Base-by-base conservation (phyloP, 2,113 vertebrate genomes). In the Chrysemys picta region DNA sequence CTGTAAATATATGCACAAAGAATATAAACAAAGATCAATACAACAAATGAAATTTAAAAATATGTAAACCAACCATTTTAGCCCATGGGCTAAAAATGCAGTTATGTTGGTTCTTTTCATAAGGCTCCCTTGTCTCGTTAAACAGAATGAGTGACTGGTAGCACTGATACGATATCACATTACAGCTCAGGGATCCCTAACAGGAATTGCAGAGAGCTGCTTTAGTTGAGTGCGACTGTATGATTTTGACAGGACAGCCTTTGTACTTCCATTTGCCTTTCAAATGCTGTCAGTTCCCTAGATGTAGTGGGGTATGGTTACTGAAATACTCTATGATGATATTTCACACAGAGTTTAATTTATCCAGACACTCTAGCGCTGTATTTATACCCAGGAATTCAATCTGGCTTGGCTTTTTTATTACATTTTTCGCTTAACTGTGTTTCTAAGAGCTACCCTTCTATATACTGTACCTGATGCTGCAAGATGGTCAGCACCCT, bases 221-320 rank as follows among this genome's bases (percentile, higher is more conserved):
- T 85, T 82, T 2, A 3, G 47, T n/a, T 93, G 49, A 47, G 53
- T n/a, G 84, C 47, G 45, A 81, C 72, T 31, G 59, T 19, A 85
- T 79, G 69, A 35, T 72, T 91, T 89, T 85, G 95, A 69, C 93
- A 96, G 80, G 69, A 52, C 82, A 91, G 84, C 24, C 47, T 79
- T 84, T 0, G 2, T 21, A 29, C n/a, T 84, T 87, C 88, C 81
- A 10, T 53, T 87, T 81, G 84, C 84, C 80, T 94, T 93, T 90
- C 90, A 94, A 94, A 94, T 35, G 31, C 62, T 84, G 50, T 80
- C 84, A 94, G 52, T 24, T 90, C n/a, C 82, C 42, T 65, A 81
- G 87, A 52, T 59, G 82, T 17, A 85, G 84, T 1, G 0, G 59
- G 6, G 2, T 31, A 76, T 0, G 0, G 84, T 45, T 91, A 93